Percentiles rank a stretch among this genome's conserved stretches.
phyloP scores from a whole-genome alignment of 1,140 invertebrate species.

The Heterodera carotae region DNA sequence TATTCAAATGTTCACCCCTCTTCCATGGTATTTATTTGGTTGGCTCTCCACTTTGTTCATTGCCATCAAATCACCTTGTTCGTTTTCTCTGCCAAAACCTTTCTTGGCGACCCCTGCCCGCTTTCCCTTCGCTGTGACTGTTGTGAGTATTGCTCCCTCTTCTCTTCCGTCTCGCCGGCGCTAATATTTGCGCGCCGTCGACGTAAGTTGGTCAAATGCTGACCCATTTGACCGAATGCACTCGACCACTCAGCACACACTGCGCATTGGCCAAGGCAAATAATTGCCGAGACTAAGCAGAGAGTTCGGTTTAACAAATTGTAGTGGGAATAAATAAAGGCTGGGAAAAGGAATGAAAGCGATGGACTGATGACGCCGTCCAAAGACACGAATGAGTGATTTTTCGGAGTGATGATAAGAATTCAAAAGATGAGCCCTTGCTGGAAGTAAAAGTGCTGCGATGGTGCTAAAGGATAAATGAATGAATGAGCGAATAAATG shows the following conservation, averaged over 20 bases:
- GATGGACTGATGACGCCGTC: not conserved
- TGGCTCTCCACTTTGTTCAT: not conserved
- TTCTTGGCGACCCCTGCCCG: not conserved
- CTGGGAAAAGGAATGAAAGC: constrained; percentile 9
- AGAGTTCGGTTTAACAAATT: not conserved
- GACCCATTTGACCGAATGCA: constrained; percentile 5
- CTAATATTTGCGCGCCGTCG: not conserved
- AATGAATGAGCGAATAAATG: constrained; percentile 2
- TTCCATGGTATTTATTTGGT: not conserved
- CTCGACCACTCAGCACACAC: not conserved
- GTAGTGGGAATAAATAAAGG: not conserved
- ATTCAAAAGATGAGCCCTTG: not conserved
- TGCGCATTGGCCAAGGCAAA: not conserved
- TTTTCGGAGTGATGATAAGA: not conserved
- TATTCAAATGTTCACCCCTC: not conserved
- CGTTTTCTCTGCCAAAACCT: constrained; percentile 1
- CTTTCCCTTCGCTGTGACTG: not conserved
- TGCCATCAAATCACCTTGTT: not conserved
- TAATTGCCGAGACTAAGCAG: not conserved
- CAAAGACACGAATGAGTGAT: not conserved
- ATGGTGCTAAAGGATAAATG: constrained; percentile 1
- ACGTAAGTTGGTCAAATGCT: constrained; percentile 9
- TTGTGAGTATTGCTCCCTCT: not conserved
- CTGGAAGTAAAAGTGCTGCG: not conserved
- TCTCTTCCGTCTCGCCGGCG: constrained; percentile 3